Percentiles rank a stretch among this genome's conserved stretches.
Conservation (phyloP, 1,140 invertebrate genomes). For the Hyles euphorbiae region DNA sequence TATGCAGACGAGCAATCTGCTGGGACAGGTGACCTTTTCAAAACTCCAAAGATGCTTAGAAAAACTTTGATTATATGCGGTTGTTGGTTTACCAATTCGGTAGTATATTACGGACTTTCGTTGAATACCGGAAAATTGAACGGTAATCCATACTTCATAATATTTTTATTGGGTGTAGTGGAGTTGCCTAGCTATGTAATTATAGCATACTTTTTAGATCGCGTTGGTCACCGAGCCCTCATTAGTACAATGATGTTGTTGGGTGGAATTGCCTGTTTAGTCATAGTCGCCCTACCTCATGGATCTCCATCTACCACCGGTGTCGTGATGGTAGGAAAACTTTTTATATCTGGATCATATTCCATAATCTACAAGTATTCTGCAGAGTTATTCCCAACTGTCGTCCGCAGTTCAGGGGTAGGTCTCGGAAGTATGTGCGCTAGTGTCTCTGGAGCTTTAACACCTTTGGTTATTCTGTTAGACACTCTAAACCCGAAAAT, state of each 20-base stretch:
- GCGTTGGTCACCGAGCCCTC: slow-evolving; percentile 81
- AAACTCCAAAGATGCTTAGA: slow-evolving; percentile 84
- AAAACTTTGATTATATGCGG: slow-evolving; percentile 88
- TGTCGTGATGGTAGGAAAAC: slow-evolving; percentile 85
- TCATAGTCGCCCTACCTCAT: slow-evolving; percentile 79
- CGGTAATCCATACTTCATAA: slow-evolving; percentile 87
- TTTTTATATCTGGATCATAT: slow-evolving; percentile 89
- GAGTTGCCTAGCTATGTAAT: slow-evolving; percentile 88
- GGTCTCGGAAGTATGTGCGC: slow-evolving; percentile 92
- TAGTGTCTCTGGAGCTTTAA: slow-evolving; percentile 88
- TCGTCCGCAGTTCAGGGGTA: slow-evolving; percentile 90
- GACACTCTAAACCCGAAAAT: slow-evolving; percentile 81
- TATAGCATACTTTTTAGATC: slow-evolving; percentile 82
- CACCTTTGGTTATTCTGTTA: slow-evolving; percentile 84
- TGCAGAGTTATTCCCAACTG: slow-evolving; percentile 91
- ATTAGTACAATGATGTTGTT: slow-evolving; percentile 83
- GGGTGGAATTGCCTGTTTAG: slow-evolving; percentile 82
- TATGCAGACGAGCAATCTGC: slow-evolving; percentile 66
- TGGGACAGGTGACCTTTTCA: slow-evolving; percentile 82
- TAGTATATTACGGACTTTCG: slow-evolving; percentile 90
- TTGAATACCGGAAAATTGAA: slow-evolving; percentile 85
- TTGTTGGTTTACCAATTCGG: slow-evolving; percentile 90
- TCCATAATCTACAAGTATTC: slow-evolving; percentile 93
- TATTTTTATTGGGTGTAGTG: slow-evolving; percentile 86
- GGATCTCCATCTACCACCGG: slow-evolving; percentile 72